Percentiles rank a stretch among this genome's conserved stretches.
Evolutionary conservation across 2,113 vertebrate species (phyloP).

Genomic region (Anoura caudifer): DNA sequence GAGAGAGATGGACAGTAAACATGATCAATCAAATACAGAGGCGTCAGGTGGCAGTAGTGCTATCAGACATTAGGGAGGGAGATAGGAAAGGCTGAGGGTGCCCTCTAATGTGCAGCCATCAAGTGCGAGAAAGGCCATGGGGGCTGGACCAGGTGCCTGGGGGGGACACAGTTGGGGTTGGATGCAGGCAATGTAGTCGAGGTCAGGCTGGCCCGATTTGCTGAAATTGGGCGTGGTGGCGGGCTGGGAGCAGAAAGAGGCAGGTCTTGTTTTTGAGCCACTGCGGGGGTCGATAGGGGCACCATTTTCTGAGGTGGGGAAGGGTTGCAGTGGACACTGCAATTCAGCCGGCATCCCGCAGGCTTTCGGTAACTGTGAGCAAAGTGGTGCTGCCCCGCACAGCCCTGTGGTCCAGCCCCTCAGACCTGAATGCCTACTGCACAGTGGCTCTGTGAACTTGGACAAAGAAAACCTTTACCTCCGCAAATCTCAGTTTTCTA

Average conservation of each 20-base stretch:
- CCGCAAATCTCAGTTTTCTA: neutral
- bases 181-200: rapidly evolving
- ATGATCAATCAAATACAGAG: neutral
- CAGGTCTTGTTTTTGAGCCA: neutral
- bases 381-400: neutral
- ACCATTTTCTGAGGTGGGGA: neutral
- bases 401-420: neutral
- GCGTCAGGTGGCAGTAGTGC: neutral
- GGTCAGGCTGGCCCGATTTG: too few species aligned
- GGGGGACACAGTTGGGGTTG: rapidly evolving
- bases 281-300: neutral
- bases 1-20: neutral
- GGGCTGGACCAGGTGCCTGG: neutral
- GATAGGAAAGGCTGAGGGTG: neutral
- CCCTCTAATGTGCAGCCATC: neutral
- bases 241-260: neutral
- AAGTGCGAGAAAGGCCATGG: neutral
- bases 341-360: neutral
- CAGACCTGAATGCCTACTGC: neutral
- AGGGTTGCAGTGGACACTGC: rapidly evolving
- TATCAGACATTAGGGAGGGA: neutral
- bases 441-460: neutral
- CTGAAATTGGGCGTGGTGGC: rapidly evolving
- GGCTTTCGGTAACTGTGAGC: neutral
- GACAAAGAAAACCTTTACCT: neutral